These are phyloP conservation scores for Gorsachius goisagi DNA, from an alignment of 2,113 vertebrate genomes.

Conservation along the genomic window DNA sequence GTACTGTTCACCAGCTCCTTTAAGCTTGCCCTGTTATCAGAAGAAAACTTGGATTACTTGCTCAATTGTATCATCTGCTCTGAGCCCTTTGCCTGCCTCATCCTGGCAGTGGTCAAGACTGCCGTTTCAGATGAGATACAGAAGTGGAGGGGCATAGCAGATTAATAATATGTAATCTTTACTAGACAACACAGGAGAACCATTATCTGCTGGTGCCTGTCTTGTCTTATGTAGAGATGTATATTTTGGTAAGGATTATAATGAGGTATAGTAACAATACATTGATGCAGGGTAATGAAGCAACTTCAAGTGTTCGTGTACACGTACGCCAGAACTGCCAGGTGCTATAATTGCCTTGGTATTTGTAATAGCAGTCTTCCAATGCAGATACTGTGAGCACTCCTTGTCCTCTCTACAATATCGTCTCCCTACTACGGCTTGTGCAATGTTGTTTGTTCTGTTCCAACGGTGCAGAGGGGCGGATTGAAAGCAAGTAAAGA, in stretches of 20 bases:
- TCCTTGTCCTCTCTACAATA: not conserved
- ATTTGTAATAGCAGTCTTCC: not conserved
- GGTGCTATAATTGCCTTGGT: not conserved
- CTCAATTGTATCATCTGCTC: not conserved
- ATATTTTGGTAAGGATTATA: not conserved
- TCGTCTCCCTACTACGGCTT: not conserved
- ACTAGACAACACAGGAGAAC: not conserved
- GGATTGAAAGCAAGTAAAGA: not conserved
- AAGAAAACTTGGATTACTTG: not conserved
- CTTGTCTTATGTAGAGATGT: not conserved
- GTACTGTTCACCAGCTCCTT: not conserved
- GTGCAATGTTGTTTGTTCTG: not conserved
- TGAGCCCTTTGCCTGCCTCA: not conserved
- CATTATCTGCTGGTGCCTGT: not conserved
- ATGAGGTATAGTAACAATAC: not conserved
- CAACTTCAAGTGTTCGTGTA: not conserved
- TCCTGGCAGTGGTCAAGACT: not conserved
- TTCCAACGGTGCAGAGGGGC: not conserved
- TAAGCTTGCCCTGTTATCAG: not conserved
- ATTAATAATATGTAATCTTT: not conserved
- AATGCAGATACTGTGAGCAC: not conserved
- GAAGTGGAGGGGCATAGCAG: not conserved
- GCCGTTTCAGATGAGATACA: not conserved
- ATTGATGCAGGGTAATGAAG: not conserved
- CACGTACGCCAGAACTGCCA: rapidly evolving